Evolutionary conservation across 2,797 vertebrate species (phyloP).

Genomic region (Fringilla coelebs): DNA sequence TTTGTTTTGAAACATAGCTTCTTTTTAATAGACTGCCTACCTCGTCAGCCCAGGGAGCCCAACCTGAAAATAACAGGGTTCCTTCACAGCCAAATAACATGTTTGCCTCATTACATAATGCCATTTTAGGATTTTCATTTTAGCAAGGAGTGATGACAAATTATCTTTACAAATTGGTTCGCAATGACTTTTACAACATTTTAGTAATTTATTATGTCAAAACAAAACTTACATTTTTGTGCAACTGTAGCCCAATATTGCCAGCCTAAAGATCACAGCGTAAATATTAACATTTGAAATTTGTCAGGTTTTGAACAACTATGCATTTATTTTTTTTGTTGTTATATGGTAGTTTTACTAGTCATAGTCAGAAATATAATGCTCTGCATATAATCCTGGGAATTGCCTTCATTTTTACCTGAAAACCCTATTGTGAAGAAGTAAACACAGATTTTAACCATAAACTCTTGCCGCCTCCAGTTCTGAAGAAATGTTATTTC

Average conservation of each 20-base stretch:
- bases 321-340: neutral
- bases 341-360: neutral
- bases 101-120: neutral
- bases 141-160: neutral
- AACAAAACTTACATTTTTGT: neutral
- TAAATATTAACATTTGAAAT: neutral
- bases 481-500: slow-evolving; percentile 21
- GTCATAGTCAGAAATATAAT: neutral
- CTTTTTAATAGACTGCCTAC: neutral
- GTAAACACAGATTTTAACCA: neutral
- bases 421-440: neutral
- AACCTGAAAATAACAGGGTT: neutral
- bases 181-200: neutral
- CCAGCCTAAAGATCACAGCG: neutral
- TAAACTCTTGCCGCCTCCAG: neutral
- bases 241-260: neutral
- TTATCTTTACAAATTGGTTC: neutral
- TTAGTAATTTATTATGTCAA: neutral
- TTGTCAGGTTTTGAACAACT: neutral
- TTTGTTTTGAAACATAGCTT: slow-evolving; percentile 8
- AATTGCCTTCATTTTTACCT: neutral
- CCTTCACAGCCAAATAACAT: neutral
- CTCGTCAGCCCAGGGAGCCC: neutral
- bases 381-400: neutral
- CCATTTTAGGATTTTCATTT: neutral